phyloP scores from a whole-genome alignment of 1,140 invertebrate genomes.

The Hypsibius dujardini region DNA sequence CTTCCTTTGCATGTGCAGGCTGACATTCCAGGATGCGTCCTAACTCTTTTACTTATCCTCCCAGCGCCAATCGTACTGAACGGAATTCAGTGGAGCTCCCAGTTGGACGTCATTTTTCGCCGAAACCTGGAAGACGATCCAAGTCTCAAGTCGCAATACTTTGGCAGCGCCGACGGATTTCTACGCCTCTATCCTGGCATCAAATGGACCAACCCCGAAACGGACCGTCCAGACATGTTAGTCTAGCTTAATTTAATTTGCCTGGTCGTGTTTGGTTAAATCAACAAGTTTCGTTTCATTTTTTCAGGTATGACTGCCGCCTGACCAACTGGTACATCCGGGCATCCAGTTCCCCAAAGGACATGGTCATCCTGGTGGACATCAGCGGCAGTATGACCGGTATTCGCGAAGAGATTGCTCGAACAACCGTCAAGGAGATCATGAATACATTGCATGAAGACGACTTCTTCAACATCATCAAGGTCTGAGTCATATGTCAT shows the following conservation, averaged over 20 bases:
- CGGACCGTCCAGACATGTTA: conserved; percentile 40
- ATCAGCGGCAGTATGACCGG: conserved; percentile 94
- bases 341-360: conserved; percentile 89
- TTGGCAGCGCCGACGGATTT: conserved; percentile 76
- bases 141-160: conserved; percentile 83
- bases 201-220: conserved; percentile 26
- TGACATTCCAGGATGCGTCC: too few species aligned
- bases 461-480: conserved; percentile 83
- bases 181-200: conserved; percentile 72
- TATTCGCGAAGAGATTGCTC: conserved; percentile 71
- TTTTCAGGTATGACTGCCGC: conserved; percentile 53
- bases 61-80: conserved; percentile 44
- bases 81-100: conserved; percentile 67
- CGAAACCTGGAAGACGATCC: conserved; percentile 70
- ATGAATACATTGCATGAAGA: conserved; percentile 91
- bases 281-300: too few species aligned
- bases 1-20: too few species aligned
- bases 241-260: too few species aligned
- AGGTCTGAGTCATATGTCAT: conserved; percentile 30
- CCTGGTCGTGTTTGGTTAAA: too few species aligned
- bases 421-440: conserved; percentile 69
- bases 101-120: conserved; percentile 59
- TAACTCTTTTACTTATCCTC: conserved; percentile 17
- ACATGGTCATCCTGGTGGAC: conserved; percentile 86
- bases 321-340: conserved; percentile 60